Evolutionary conservation across 1,140 invertebrate genomes (phyloP).

Genomic region (Hyposmocoma kahamanoa): DNA sequence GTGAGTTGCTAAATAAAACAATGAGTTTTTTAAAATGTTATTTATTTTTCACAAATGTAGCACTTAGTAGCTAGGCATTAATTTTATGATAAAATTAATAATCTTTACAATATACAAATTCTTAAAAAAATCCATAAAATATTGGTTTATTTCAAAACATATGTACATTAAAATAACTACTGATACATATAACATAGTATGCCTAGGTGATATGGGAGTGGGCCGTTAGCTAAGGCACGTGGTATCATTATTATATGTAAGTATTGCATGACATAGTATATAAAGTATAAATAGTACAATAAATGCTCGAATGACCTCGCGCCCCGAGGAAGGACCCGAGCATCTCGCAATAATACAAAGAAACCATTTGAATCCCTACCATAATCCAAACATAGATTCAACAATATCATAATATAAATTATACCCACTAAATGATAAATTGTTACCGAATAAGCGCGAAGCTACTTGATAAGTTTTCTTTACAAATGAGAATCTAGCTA

Average conservation of each 20-base stretch:
- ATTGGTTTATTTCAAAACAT: conserved; percentile 72
- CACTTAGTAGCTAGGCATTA: conserved; percentile 69
- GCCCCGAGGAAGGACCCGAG: no score
- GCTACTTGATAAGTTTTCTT: conserved; percentile 32
- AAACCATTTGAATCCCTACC: conserved; percentile 15
- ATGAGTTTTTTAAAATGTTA: conserved; percentile 68
- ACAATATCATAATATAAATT: conserved; percentile 21
- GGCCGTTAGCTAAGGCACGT: conserved; percentile 68
- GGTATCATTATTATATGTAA: conserved; percentile 54
- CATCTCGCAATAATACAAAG: neutral
- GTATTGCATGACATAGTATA: conserved; percentile 38
- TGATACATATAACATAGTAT: conserved; percentile 62
- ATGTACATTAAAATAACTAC: conserved; percentile 68
- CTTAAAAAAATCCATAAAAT: conserved; percentile 73
- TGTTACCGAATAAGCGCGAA: conserved; percentile 28
- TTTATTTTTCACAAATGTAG: conserved; percentile 73
- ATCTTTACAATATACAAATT: conserved; percentile 75
- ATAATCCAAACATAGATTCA: conserved; percentile 24
- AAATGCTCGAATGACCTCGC: no score
- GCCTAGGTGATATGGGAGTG: conserved; percentile 63
- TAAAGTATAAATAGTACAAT: no score
- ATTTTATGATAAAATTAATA: conserved; percentile 76
- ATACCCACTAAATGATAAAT: conserved; percentile 21
- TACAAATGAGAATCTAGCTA: conserved; percentile 61
- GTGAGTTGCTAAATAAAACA: conserved; percentile 51